These are phyloP conservation scores for Xylocampa areola DNA, from an alignment of 2,888 invertebrate species.

Conservation along the genomic window DNA sequence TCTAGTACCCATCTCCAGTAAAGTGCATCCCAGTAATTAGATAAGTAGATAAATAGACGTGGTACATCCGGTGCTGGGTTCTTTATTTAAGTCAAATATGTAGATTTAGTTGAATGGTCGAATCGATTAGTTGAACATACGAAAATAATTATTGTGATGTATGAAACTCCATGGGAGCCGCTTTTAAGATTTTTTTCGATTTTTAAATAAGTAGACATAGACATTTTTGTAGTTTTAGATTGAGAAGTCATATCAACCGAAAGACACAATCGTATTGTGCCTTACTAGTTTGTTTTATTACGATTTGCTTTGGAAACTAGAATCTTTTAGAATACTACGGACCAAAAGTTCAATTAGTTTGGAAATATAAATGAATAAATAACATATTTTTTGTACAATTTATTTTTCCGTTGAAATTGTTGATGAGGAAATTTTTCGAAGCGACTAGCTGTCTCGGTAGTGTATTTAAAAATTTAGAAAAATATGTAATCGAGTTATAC, in stretches of 20 bases:
- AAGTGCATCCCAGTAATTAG: constrained; percentile 89
- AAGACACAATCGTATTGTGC: constrained; percentile 86
- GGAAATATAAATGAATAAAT: constrained; percentile 69
- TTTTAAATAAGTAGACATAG: constrained; percentile 72
- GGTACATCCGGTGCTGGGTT: constrained; percentile 84
- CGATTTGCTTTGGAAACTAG: constrained; percentile 59
- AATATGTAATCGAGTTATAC: constrained; percentile 69
- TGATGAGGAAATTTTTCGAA: constrained; percentile 64
- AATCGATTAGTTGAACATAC: constrained; percentile 54
- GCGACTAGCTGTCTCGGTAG: constrained; percentile 70
- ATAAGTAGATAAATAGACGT: constrained; percentile 76
- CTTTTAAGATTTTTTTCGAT: constrained; percentile 73
- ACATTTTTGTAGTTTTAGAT: constrained; percentile 69
- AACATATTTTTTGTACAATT: constrained; percentile 87
- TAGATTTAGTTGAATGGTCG: constrained; percentile 74
- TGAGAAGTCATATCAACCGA: constrained; percentile 80
- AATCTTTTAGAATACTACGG: constrained; percentile 80
- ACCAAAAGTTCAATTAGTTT: constrained; percentile 82
- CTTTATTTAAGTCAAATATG: constrained; percentile 59
- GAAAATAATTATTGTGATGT: constrained; percentile 54
- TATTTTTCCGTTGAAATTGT: constrained; percentile 77
- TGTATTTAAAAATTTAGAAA: constrained; percentile 75
- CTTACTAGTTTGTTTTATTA: constrained; percentile 77
- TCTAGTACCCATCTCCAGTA: constrained; percentile 73
- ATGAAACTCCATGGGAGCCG: constrained; percentile 64